Percentiles rank a stretch among this genome's conserved stretches.
phyloP scores from a whole-genome alignment of 2,113 vertebrate species.

The Gulo gulo region DNA sequence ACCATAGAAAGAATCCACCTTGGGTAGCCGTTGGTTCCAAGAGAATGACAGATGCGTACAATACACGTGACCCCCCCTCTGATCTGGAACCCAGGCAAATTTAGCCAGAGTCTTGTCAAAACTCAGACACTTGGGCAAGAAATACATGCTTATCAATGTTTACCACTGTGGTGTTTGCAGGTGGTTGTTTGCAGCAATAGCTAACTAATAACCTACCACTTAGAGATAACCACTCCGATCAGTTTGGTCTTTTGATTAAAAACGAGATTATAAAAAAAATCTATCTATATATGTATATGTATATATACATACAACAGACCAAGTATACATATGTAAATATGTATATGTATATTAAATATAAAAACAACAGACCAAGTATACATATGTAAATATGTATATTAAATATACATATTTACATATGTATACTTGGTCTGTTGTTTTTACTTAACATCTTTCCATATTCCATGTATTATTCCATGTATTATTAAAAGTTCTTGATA shows the following conservation, averaged over 20 bases:
- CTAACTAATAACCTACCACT: not conserved
- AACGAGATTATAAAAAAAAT: not conserved
- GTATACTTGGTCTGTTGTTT: not conserved
- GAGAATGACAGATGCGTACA: not conserved
- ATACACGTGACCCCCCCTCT: not conserved
- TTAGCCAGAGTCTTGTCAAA: not conserved
- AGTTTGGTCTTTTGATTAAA: not conserved
- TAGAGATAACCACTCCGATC: not conserved
- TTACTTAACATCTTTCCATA: not conserved
- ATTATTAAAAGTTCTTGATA: not conserved
- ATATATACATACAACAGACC: no score
- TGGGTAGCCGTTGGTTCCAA: not conserved
- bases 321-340: fast-evolving
- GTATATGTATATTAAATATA: no score
- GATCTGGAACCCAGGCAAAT: not conserved
- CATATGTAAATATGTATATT: fast-evolving
- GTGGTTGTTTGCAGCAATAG: not conserved
- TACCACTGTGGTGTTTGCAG: not conserved
- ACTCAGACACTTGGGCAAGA: not conserved
- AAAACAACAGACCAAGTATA: no score
- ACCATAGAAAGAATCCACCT: not conserved
- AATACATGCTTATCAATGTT: not conserved
- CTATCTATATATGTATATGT: fast-evolving
- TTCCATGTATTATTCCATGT: not conserved
- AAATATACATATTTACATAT: fast-evolving